Evolutionary conservation across 2,797 vertebrate species (phyloP), one percentile per base, ranked within the genome.

Genomic region (Gila robusta): DNA sequence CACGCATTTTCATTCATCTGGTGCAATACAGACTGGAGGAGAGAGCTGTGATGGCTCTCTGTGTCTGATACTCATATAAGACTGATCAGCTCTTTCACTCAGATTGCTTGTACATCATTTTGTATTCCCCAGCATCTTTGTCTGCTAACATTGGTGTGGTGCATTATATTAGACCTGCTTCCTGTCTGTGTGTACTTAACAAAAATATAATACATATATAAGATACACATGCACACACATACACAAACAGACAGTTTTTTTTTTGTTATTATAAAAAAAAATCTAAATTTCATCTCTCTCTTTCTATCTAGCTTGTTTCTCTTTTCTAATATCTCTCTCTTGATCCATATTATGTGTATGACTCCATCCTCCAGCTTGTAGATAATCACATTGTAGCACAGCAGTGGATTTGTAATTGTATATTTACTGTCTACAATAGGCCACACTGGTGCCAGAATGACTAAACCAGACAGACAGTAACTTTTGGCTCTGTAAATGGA

Each of bases 381-480:
- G 85, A 89, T 93, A 94, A 92, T 93, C 87, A 72, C 90, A 90
- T 91, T 92, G 87, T 86, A 88, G 70, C 88, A 81, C 77, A 81
- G 76, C 82, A 88, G 88, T 90, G 90, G 87, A 91, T 90, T 86
- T 79, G 87, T 93, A 92, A 94, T 93, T 90, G 91, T 89, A 92
- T 91, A 92, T 94, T 93, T 93, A 86, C 90, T 35, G 47, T 86
- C 84, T 91, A 86, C 87, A 90, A 91, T 93, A 90, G 86, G 87
- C 87, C 82, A 84, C 39, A 66, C 88, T 84, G 85, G 86, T 87
- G 79, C 88, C 84, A 90, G 88, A 80, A 81, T 82, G 86, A 90
- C 87, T 78, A 83, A 72, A 86, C 79, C 71, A 89, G 87, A 85
- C 84, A 90, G 47, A 0, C 91, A 89, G 90, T 92, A 89, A 92